These are phyloP conservation scores for Cyclophora punctaria DNA, from an alignment of 2,888 invertebrate genomes.

Conservation along the genomic window DNA sequence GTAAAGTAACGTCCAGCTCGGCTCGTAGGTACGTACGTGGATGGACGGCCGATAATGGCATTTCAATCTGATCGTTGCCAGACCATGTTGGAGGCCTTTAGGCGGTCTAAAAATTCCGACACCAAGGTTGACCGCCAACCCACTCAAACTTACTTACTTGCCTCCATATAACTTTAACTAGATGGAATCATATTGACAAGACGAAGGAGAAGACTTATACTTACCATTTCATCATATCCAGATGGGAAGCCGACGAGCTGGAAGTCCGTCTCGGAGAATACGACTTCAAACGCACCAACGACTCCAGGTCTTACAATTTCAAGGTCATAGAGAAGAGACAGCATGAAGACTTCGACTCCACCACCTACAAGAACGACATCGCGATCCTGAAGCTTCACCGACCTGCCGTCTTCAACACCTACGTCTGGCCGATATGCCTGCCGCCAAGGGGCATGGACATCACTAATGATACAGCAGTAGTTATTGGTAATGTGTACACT, in stretches of 20 bases:
- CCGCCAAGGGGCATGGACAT: constrained; percentile 79
- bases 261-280: constrained; percentile 87
- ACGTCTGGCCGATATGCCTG: constrained; percentile 90
- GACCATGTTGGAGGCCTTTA: no score
- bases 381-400: constrained; percentile 81
- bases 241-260: constrained; percentile 76
- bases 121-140: no score
- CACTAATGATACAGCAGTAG: constrained; percentile 77
- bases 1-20: no score
- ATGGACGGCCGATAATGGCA: no score
- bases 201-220: neutral
- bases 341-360: constrained; percentile 80
- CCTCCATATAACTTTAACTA: no score
- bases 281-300: constrained; percentile 79
- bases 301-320: constrained; percentile 82
- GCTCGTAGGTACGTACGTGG: no score
- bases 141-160: no score
- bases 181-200: no score
- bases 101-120: no score
- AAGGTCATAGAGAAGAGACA: constrained; percentile 77
- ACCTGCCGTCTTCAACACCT: constrained; percentile 81
- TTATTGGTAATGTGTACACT: constrained; percentile 71
- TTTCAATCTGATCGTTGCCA: no score
- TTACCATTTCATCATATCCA: constrained; percentile 26
- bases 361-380: constrained; percentile 85